Conservation (phyloP, 2,888 invertebrate species). For the Tetrapedia diversipes region DNA sequence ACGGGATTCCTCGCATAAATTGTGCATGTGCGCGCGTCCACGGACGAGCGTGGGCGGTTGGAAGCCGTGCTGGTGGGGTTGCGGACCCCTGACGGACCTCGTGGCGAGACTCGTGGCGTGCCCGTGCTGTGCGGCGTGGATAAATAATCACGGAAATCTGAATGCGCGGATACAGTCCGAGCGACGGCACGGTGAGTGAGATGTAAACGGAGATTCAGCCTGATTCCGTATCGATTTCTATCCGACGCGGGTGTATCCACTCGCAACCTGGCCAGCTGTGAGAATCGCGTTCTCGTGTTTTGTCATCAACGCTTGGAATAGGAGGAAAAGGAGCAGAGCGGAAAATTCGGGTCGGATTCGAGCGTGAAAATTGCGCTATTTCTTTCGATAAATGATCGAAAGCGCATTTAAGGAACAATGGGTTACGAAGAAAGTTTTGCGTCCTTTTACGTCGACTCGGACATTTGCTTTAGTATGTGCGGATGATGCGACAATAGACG, state of each 20-base stretch:
- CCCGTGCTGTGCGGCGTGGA: conserved; percentile 39
- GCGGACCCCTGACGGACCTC: conserved; percentile 44
- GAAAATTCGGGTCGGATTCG: too few species aligned
- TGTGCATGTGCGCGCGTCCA: conserved; percentile 57
- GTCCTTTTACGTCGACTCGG: too few species aligned
- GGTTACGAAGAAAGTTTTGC: too few species aligned
- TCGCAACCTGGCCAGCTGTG: conserved; percentile 9
- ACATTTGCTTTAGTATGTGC: too few species aligned
- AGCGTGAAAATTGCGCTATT: conserved; percentile 7
- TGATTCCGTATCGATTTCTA: conserved; percentile 72
- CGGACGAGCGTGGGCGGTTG: conserved; percentile 58
- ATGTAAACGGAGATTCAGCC: conserved; percentile 74
- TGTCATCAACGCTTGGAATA: conserved; percentile 9
- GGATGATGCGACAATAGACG: too few species aligned
- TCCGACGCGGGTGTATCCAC: conserved; percentile 65
- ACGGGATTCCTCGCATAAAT: conserved; percentile 71
- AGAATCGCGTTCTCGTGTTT: conserved; percentile 9
- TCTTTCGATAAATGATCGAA: too few species aligned
- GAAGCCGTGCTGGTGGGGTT: conserved; percentile 47
- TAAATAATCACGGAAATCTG: conserved; percentile 75
- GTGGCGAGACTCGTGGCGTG: conserved; percentile 28
- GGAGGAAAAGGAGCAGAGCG: too few species aligned
- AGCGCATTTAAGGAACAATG: too few species aligned
- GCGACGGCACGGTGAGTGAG: conserved; percentile 69
- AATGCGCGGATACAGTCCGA: conserved; percentile 61